Base-by-base conservation (phyloP, 2,797 vertebrate genomes). In the Acridotheres tristis region DNA sequence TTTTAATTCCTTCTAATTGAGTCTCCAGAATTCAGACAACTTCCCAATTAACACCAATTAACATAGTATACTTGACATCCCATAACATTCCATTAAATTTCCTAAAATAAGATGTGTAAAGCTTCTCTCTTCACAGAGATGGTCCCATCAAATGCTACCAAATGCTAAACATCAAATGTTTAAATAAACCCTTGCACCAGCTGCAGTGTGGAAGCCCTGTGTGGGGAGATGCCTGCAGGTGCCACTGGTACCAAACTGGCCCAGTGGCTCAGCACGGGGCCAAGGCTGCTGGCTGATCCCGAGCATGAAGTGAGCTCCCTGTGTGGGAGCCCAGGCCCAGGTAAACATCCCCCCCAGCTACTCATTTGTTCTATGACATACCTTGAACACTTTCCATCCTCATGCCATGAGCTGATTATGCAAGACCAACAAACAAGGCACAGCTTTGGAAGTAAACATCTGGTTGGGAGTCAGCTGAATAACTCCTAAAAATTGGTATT, bases 1-100 rank as follows among this genome's bases (percentile, higher is more conserved):
- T 97, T 97, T 97, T 95, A 96, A 92, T 96, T 84, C 96, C 95
- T 97, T 96, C 93, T 97, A 96, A 97, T 87, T 96, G 96, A 94
- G 65, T 95, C 85, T 92, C 81, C 90, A 96, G 94, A 97, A 97
- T 94, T 96, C 94, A 95, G 93, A 97, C 91, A 96, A 97, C 94
- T 97, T 97, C 85, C 73, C 95, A 96, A 97, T 97, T 97, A 97
- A 96, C 95, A 95, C 68, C 95, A 94, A 97, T 97, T 97, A 96
- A 66, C 89, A 72, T 10, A 36, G 38, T 68, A 50, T 69, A 79
- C 82, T 94, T 62, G 96, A 97, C 96, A 97, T 92, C 81, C 74
- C 96, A 84, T 87, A 97, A 96, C 94, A 96, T 97, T 97, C 93
- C 96, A 97, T 97, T 96, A 97, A 96, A 95, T 62, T 53, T 84